A percentile compares a stretch with the other conserved stretches of the same genome.
Evolutionary conservation across 37 sponge, comb jelly and placozoan species (phyloP).

Genomic region (Ianthella basta): DNA sequence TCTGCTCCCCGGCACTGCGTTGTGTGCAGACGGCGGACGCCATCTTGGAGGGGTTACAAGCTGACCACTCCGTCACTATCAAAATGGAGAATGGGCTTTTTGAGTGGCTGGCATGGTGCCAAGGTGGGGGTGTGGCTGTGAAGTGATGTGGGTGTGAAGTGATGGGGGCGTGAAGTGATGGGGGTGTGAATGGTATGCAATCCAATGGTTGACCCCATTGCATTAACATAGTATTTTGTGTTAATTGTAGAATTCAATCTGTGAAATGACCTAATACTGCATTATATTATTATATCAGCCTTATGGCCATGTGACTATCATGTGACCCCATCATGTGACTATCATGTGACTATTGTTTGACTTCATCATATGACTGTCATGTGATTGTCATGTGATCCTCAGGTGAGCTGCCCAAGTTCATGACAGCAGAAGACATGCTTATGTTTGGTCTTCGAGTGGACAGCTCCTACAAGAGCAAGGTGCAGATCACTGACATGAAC

Average conservation of each 20-base stretch:
- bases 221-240: too few relatives aligned
- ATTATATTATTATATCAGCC: too few relatives aligned
- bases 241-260: too few relatives aligned
- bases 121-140: constrained; percentile 36
- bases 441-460: constrained; percentile 77
- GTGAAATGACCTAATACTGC: too few relatives aligned
- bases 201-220: too few relatives aligned
- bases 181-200: too few relatives aligned
- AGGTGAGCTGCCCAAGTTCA: constrained; percentile 61
- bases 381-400: neutral
- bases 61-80: constrained; percentile 60
- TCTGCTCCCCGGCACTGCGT: constrained; percentile 85
- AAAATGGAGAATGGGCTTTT: constrained; percentile 87
- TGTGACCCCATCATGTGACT: too few relatives aligned
- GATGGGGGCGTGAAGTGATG: too few relatives aligned
- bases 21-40: constrained; percentile 90
- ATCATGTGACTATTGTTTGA: too few relatives aligned
- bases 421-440: constrained; percentile 64
- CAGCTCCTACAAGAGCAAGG: constrained; percentile 64
- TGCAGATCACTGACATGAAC: constrained; percentile 70
- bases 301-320: too few relatives aligned
- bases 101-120: constrained; percentile 96
- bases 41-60: constrained; percentile 77
- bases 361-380: too few relatives aligned
- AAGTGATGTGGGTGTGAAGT: too few relatives aligned